Evolutionary conservation across 92 coral and sea anemone genomes (phyloP).

Genomic region (Heliopora coerulea): DNA sequence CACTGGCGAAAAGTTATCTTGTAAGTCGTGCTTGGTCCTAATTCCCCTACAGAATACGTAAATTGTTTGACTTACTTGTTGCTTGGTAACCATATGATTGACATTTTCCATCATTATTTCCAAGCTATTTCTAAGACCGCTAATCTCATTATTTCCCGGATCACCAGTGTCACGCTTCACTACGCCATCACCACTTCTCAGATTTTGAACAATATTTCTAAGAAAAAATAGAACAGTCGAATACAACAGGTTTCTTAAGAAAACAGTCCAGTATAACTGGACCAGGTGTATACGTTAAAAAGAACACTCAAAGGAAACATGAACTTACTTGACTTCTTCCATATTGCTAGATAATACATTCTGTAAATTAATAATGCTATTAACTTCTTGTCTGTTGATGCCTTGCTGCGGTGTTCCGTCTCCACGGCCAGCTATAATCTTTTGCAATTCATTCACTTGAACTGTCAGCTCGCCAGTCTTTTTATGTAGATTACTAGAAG

Average conservation of each 20-base stretch:
- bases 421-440: conserved; percentile 61
- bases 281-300: too few species aligned
- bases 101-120: conserved; percentile 83
- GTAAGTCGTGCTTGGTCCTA: too few species aligned
- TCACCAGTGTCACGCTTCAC: conserved; percentile 65
- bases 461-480: conserved; percentile 89
- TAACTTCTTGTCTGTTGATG: conserved; percentile 91
- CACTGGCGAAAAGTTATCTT: too few species aligned
- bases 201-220: conserved; percentile 59
- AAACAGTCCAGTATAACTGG: too few species aligned
- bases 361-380: conserved; percentile 77
- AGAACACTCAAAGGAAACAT: too few species aligned
- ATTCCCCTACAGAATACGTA: too few species aligned
- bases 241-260: too few species aligned
- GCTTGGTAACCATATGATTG: conserved; percentile 77
- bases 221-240: too few species aligned
- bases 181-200: conserved; percentile 59
- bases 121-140: conserved; percentile 71
- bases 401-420: conserved; percentile 71
- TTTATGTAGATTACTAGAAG: conserved; percentile 76
- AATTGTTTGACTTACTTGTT: conserved; percentile 58
- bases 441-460: conserved; percentile 80
- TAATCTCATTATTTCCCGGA: conserved; percentile 51
- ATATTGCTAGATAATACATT: conserved; percentile 71
- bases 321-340: conserved; percentile 79